These are phyloP conservation scores for Dicyrtomina minuta DNA, from an alignment of 2,888 invertebrate species.

Conservation along the genomic window DNA sequence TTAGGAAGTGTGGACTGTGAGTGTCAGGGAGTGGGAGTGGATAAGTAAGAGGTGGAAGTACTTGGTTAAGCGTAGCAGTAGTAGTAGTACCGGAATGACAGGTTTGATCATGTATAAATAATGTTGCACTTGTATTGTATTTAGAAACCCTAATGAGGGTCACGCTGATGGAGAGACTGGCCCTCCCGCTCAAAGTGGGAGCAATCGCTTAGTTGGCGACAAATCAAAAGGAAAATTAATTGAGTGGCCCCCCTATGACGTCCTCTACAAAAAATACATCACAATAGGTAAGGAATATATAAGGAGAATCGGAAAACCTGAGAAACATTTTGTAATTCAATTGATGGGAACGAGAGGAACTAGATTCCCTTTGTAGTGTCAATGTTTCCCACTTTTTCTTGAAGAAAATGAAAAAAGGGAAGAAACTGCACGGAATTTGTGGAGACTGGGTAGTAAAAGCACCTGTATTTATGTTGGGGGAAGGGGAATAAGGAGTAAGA, in stretches of 20 bases:
- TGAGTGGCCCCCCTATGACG: slow-evolving; percentile 92
- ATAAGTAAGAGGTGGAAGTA: too few species aligned
- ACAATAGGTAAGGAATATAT: slow-evolving; percentile 75
- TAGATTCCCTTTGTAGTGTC: neutral
- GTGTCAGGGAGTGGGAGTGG: too few species aligned
- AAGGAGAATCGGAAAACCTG: neutral
- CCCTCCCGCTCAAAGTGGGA: slow-evolving; percentile 17
- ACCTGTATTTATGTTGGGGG: too few species aligned
- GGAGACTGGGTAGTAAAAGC: too few species aligned
- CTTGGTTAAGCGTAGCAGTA: too few species aligned
- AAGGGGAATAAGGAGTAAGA: neutral
- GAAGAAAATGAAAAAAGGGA: too few species aligned
- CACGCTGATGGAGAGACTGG: slow-evolving; percentile 64
- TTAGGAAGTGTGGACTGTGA: too few species aligned
- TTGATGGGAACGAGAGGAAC: slow-evolving; percentile 7
- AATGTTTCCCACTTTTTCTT: neutral
- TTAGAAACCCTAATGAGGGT: slow-evolving; percentile 82
- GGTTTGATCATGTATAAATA: neutral
- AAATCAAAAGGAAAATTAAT: slow-evolving; percentile 73
- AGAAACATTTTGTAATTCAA: slow-evolving; percentile 14
- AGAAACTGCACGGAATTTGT: too few species aligned
- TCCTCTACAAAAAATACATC: slow-evolving; percentile 87
- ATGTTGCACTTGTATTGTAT: slow-evolving; percentile 3
- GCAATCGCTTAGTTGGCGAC: slow-evolving; percentile 44
- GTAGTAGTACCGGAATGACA: too few species aligned